Conservation (phyloP, 2,797 vertebrate genomes). For the Aphelocoma californica region DNA sequence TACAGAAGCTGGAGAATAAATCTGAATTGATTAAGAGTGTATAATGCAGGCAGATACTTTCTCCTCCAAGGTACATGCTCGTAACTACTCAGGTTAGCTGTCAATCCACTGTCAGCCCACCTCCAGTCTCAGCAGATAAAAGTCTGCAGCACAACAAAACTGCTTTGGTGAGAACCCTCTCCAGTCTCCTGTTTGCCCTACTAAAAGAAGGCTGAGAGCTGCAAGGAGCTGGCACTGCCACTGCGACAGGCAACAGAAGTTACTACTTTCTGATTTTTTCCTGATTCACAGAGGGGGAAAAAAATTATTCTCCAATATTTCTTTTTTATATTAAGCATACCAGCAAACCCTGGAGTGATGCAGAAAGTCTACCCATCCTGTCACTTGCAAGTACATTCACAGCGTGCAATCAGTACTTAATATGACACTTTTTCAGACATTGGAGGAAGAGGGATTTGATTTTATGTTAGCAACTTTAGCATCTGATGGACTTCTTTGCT, state of each 20-base stretch:
- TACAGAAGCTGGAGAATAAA: conserved; percentile 5
- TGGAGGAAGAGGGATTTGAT: neutral
- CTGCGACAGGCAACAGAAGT: neutral
- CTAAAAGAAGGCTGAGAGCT: neutral
- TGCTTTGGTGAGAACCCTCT: neutral
- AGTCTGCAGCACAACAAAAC: neutral
- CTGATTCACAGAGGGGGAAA: neutral
- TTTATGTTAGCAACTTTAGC: neutral
- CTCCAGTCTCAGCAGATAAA: neutral
- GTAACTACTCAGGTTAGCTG: neutral
- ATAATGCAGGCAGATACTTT: neutral
- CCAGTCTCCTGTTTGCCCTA: neutral
- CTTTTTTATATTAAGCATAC: neutral
- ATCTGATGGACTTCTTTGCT: neutral
- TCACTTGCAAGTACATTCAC: neutral
- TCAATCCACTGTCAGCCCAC: neutral
- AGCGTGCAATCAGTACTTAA: neutral
- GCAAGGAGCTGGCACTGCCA: neutral
- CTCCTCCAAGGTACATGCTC: neutral
- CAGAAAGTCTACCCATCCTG: neutral
- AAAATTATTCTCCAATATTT: neutral
- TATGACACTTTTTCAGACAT: neutral
- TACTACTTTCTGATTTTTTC: neutral
- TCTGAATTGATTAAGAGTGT: neutral
- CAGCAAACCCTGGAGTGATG: neutral